Evolutionary conservation across 2,888 invertebrate genomes (phyloP).

Genomic region (Melolontha melolontha): DNA sequence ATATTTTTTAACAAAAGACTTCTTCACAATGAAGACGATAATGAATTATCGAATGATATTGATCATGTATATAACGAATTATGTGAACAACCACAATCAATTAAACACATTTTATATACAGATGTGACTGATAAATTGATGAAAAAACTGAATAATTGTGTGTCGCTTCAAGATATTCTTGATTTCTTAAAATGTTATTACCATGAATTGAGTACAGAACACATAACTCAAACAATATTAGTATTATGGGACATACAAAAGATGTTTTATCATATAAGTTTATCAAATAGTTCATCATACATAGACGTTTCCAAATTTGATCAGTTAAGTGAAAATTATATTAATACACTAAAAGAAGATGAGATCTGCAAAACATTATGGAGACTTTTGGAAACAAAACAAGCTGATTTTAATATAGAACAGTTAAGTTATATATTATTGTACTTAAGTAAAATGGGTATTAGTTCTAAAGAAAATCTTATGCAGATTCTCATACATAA

Average conservation of each 20-base stretch:
- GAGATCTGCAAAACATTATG: conserved; percentile 57
- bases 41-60: conserved; percentile 10
- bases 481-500: conserved; percentile 61
- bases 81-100: conserved; percentile 43
- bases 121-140: conserved; percentile 55
- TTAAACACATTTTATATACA: conserved; percentile 52
- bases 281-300: conserved; percentile 43
- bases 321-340: conserved; percentile 53
- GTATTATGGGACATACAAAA: conserved; percentile 63
- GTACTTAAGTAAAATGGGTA: conserved; percentile 66
- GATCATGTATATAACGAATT: conserved; percentile 34
- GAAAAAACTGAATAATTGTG: conserved; percentile 57
- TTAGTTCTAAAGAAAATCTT: conserved; percentile 57
- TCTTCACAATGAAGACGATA: conserved; percentile 19
- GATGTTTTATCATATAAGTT: conserved; percentile 57
- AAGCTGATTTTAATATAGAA: conserved; percentile 59
- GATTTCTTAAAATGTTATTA: conserved; percentile 56
- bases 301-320: conserved; percentile 40
- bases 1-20: conserved; percentile 12
- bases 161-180: conserved; percentile 62
- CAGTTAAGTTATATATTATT: conserved; percentile 65
- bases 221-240: conserved; percentile 59
- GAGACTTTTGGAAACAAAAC: conserved; percentile 55
- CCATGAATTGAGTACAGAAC: conserved; percentile 48
- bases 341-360: conserved; percentile 55